These are phyloP conservation scores for Chlamydotis undulata DNA, from an alignment of 2,113 vertebrate genomes.

Conservation along the genomic window DNA sequence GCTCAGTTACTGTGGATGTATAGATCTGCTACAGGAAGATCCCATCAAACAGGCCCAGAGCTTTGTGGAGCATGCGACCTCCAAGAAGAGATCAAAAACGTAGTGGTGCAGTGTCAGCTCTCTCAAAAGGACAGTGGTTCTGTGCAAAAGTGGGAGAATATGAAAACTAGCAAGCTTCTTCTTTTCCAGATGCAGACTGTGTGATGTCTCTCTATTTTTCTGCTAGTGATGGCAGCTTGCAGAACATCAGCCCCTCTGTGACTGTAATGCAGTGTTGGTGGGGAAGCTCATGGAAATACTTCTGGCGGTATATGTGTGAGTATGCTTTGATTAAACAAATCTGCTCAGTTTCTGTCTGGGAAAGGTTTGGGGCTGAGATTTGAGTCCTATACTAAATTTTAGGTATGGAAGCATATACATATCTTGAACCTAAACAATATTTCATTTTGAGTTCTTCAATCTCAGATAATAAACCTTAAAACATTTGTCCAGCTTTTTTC, in stretches of 20 bases:
- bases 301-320: background rate
- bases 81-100: background rate
- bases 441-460: background rate
- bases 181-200: background rate
- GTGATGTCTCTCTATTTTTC: background rate
- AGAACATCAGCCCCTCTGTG: background rate
- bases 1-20: constrained; percentile 6
- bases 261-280: background rate
- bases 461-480: constrained; percentile 4
- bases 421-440: background rate
- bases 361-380: background rate
- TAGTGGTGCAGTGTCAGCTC: background rate
- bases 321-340: background rate
- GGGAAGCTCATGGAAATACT: background rate
- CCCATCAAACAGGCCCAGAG: background rate
- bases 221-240: background rate
- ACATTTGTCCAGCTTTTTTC: background rate
- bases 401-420: background rate
- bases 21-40: background rate
- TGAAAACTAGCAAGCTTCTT: background rate
- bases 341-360: background rate
- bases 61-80: constrained; percentile 10
- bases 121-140: background rate
- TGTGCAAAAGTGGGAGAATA: background rate
- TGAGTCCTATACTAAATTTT: background rate